Conservation (phyloP, 2,113 vertebrate genomes). For the Cygnus buccinator region DNA sequence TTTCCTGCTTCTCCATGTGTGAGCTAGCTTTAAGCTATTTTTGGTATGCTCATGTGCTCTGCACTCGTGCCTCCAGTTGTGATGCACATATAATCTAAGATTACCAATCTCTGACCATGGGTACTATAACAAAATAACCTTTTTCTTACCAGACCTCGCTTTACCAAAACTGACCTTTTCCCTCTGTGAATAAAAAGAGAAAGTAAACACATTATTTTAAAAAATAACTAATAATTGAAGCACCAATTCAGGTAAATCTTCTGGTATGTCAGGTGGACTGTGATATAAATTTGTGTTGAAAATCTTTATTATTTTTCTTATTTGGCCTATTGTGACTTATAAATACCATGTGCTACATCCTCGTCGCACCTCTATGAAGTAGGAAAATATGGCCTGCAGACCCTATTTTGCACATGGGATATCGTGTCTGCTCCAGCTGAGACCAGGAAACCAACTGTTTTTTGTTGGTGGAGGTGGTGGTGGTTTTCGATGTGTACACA, state of each 20-base stretch:
- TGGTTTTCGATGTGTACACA: background rate
- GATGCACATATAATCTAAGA: background rate
- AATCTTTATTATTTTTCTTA: background rate
- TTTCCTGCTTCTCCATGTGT: background rate
- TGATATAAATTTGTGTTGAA: background rate
- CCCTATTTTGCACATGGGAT: rapidly evolving
- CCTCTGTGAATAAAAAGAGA: background rate
- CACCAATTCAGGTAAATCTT: background rate
- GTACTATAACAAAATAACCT: background rate
- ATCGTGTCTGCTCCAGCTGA: background rate
- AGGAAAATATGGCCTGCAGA: background rate
- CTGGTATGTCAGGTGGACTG: background rate
- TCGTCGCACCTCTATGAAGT: background rate
- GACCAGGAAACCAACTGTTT: background rate
- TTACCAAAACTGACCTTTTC: background rate
- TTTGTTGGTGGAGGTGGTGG: background rate
- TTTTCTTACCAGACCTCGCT: background rate
- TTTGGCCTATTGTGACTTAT: background rate
- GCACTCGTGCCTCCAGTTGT: background rate
- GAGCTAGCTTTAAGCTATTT: background rate
- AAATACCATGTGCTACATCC: background rate
- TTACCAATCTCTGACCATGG: background rate
- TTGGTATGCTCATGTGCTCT: background rate
- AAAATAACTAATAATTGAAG: background rate
- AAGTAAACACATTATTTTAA: background rate